Evolutionary conservation across 1,140 invertebrate genomes (phyloP), one percentile per base, ranked within the genome.

Genomic region (Anoplolepis gracilipes): DNA sequence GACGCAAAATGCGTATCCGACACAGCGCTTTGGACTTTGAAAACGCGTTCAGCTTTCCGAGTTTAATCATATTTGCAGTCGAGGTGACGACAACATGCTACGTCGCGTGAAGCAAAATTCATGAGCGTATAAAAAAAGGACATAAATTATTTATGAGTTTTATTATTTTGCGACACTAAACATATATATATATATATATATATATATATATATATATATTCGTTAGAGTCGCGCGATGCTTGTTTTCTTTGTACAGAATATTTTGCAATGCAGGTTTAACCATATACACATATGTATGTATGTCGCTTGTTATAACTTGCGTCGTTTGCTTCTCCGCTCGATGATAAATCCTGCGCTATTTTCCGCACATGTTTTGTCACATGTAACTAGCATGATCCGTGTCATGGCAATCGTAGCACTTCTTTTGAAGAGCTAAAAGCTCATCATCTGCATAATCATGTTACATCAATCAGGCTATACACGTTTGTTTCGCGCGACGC

Each of bases 1-100:
- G 62, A 55, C 76, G 42, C 76, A 79, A 67, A 79, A 69, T 4
- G 57, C 33, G 8, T 62, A 7, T 33, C 16, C 46, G 46, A 16
- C 53, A 28, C 55, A 28, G 33, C 7, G 2, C n/a, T 62, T 64
- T 30, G 39, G n/a, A 65, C 62, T 7, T 79, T 30, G 39, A 79
- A 36, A 22, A 62, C 28, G 16, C 49, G 62, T 79, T 69, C 62
- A 67, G 76, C 30, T 53, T 53, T 79, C 76, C 76, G 30, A 79
- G 42, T 62, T 69, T 30, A 30, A 33, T 76, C 6, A 25, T 46
- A 16, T n/a, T 62, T 61, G 55, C 10, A 30, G 11, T 53, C 36
- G 1, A 49, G 49, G 0, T 42, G 16, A 36, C n/a, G 33, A 57
- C 61, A 78, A 16, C 36, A 42, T 33, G n/a, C 61, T 65, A 77